A percentile compares a stretch with the other conserved stretches of the same genome.
These are phyloP conservation scores for Nannoperca obscura DNA, from an alignment of 2,797 vertebrate genomes.

Conservation along the genomic window DNA sequence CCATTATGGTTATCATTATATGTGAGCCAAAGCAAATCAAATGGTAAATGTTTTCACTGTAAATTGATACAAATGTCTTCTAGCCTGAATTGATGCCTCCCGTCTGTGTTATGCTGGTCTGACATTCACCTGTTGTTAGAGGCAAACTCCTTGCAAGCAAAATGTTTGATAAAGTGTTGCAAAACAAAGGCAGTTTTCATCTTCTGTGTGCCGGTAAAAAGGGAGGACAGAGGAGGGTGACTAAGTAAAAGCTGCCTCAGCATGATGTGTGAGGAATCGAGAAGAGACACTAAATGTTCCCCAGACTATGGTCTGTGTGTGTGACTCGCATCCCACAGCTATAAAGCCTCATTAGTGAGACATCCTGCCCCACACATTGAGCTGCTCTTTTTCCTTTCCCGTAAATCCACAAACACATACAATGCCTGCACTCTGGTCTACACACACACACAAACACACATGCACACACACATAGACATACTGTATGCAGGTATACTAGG, in stretches of 20 bases:
- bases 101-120: conserved; percentile 42
- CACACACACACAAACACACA: conserved; percentile 23
- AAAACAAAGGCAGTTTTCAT: conserved; percentile 72
- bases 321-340: conserved; percentile 80
- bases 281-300: conserved; percentile 79
- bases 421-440: conserved; percentile 8
- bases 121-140: conserved; percentile 71
- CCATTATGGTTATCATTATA: not conserved
- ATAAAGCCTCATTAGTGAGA: conserved; percentile 87
- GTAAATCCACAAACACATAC: conserved; percentile 51
- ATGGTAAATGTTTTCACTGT: not conserved
- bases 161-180: conserved; percentile 62
- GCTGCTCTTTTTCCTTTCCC: conserved; percentile 57
- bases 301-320: conserved; percentile 78
- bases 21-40: not conserved
- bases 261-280: conserved; percentile 78
- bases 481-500: conserved; percentile 1
- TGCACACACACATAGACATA: conserved; percentile 1
- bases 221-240: conserved; percentile 65
- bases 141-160: conserved; percentile 48
- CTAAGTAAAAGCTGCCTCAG: conserved; percentile 69
- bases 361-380: conserved; percentile 74
- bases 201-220: conserved; percentile 51
- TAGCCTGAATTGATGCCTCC: conserved; percentile 18
- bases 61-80: conserved; percentile 9